phyloP scores from a whole-genome alignment of 2,888 invertebrate species.

The Miltochrista miniata region DNA sequence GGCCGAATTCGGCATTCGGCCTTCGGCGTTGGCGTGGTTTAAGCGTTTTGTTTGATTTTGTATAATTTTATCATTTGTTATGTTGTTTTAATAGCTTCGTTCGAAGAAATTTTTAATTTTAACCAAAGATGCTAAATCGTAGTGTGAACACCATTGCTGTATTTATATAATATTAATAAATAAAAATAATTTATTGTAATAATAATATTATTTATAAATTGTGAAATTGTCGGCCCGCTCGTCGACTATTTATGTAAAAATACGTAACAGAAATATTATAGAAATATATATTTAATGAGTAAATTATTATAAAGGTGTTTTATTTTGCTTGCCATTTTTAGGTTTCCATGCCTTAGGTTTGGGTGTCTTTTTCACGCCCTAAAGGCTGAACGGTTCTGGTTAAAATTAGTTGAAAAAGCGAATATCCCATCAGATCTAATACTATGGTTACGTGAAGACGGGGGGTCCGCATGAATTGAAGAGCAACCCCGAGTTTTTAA shows the following conservation, averaged over 20 bases:
- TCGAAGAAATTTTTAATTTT: constrained; percentile 61
- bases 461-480: too few relatives aligned
- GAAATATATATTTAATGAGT: constrained; percentile 77
- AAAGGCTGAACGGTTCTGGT: too few relatives aligned
- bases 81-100: constrained; percentile 52
- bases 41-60: constrained; percentile 54
- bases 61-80: constrained; percentile 56
- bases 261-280: constrained; percentile 74
- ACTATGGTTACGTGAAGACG: too few relatives aligned
- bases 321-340: constrained; percentile 13
- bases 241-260: constrained; percentile 51
- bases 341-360: background rate
- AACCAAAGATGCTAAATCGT: constrained; percentile 68
- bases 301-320: constrained; percentile 54
- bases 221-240: constrained; percentile 29
- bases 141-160: constrained; percentile 45
- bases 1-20: constrained; percentile 24
- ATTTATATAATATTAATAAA: constrained; percentile 48
- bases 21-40: constrained; percentile 34
- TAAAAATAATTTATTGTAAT: constrained; percentile 54
- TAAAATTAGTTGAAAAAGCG: too few relatives aligned
- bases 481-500: too few relatives aligned
- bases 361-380: too few relatives aligned
- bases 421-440: too few relatives aligned
- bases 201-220: constrained; percentile 43